Evolutionary conservation across 2,797 vertebrate genomes (phyloP).

Genomic region (Capromys pilorides): DNA sequence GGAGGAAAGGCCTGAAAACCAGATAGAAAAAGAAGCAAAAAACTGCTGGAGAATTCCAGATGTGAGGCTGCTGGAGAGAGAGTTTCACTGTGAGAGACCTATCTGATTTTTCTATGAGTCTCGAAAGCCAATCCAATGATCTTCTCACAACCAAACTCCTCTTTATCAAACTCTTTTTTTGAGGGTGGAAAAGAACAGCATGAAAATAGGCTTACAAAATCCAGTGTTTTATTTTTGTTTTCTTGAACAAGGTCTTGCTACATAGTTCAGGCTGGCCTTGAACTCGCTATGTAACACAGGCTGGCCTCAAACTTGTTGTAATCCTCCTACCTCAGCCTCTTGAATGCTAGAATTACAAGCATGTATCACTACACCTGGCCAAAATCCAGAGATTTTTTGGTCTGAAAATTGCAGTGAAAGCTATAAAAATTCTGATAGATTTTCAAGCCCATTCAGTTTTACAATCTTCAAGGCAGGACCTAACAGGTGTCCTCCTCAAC

Average conservation of each 20-base stretch:
- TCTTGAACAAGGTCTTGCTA: background rate
- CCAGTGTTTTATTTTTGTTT: background rate
- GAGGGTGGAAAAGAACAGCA: background rate
- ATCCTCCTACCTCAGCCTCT: background rate
- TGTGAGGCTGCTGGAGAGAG: background rate
- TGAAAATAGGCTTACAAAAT: conserved; percentile 56
- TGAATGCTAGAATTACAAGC: background rate
- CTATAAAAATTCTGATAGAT: conserved; percentile 40
- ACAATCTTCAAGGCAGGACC: background rate
- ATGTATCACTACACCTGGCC: background rate
- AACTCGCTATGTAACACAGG: background rate
- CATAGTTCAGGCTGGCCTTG: background rate
- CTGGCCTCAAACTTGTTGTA: background rate
- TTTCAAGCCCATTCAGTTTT: background rate
- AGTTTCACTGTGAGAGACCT: background rate
- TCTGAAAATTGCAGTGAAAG: conserved; percentile 26
- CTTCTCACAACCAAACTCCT: background rate
- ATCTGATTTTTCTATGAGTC: background rate
- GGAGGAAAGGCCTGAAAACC: background rate
- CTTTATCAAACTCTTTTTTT: background rate
- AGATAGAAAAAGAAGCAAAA: background rate
- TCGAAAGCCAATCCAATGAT: background rate
- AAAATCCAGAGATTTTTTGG: background rate
- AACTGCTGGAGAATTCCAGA: background rate
- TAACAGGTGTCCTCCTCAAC: background rate